Base-by-base conservation (phyloP, 1,140 invertebrate genomes). In the Linepithema humile region DNA sequence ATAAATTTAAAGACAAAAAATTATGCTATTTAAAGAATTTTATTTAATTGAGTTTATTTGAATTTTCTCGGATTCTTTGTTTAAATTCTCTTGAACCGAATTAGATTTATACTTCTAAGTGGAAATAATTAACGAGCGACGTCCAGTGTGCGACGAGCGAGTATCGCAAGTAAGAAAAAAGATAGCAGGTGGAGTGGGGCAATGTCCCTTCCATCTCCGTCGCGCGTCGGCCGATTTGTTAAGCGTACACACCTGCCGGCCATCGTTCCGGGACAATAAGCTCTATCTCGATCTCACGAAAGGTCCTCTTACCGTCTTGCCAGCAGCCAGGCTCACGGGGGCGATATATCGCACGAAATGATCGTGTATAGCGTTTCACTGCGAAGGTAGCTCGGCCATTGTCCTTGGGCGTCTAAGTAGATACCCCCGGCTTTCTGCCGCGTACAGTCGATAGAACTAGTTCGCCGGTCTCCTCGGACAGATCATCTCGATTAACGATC, bases 241-340 rank as follows among this genome's bases (percentile, higher is more conserved):
- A 89, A 85, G 64, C 87, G 85, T 87, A 89, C 87, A 89, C 88
- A 89, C 88, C 88, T 89, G 88, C 87, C 87, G n/a, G 85, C 67
- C 75, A 83, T 89, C 87, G 87, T 89, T 85, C 70, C 87, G 55
- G 87, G 87, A 89, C 88, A 89, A 89, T 89, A 89, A 89, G 82
- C 88, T 89, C 87, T 89, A 89, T 89, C 88, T 89, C 87, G 88
- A 89, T 89, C 88, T 89, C 82, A 57, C 57, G 85, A 86, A 89
- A 89, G 88, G 88, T 89, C 88, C 88, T 85, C 87, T 89, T 88
- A 89, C 88, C 84, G 82, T 89, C 64, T 88, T 64, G 88, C 88
- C 85, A 89, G 88, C 85, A 85, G 82, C 85, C 88, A 78, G 73
- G n/a, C 82, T 89, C 88, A 82, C 87, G 77, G 87, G 82, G 75